These are phyloP conservation scores for Neelides sp. DNA, from an alignment of 1,140 invertebrate species.

Conservation along the genomic window DNA sequence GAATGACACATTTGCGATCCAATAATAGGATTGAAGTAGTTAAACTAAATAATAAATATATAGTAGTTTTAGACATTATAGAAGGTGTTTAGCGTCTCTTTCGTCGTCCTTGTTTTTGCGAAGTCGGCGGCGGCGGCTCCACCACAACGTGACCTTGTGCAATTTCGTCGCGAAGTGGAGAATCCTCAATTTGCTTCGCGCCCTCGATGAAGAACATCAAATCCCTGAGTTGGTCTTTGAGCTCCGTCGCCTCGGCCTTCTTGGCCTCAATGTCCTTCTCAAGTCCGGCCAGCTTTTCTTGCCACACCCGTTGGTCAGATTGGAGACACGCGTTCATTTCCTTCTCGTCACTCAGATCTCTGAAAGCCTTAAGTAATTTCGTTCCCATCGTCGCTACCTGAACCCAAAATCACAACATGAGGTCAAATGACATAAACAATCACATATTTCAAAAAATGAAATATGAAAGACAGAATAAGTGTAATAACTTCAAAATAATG, in stretches of 20 bases:
- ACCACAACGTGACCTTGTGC: conserved; percentile 52
- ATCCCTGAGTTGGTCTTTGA: conserved; percentile 84
- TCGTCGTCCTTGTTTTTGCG: conserved; percentile 5
- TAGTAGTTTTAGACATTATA: too few species aligned
- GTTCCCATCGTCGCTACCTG: conserved; percentile 29
- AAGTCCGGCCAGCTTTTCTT: conserved; percentile 50
- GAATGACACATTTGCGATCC: too few species aligned
- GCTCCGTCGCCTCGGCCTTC: conserved; percentile 60
- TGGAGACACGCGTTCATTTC: conserved; percentile 60
- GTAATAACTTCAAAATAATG: neutral
- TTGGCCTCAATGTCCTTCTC: conserved; percentile 49
- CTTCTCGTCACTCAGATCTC: conserved; percentile 62
- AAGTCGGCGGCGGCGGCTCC: neutral
- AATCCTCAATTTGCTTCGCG: conserved; percentile 51
- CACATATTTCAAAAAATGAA: conserved; percentile 9
- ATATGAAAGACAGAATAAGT: neutral
- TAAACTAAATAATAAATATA: too few species aligned
- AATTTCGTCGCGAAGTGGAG: conserved; percentile 52
- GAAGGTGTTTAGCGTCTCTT: too few species aligned
- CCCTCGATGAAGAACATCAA: conserved; percentile 93
- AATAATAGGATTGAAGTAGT: too few species aligned
- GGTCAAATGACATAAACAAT: conserved; percentile 10
- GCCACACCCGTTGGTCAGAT: conserved; percentile 64
- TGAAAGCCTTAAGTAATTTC: conserved; percentile 43
- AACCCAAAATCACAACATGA: too few species aligned